A percentile compares a stretch with the other conserved stretches of the same genome.
These are phyloP conservation scores for Typhlichthys eigenmanni DNA, from an alignment of 2,797 vertebrate species.

Conservation along the genomic window DNA sequence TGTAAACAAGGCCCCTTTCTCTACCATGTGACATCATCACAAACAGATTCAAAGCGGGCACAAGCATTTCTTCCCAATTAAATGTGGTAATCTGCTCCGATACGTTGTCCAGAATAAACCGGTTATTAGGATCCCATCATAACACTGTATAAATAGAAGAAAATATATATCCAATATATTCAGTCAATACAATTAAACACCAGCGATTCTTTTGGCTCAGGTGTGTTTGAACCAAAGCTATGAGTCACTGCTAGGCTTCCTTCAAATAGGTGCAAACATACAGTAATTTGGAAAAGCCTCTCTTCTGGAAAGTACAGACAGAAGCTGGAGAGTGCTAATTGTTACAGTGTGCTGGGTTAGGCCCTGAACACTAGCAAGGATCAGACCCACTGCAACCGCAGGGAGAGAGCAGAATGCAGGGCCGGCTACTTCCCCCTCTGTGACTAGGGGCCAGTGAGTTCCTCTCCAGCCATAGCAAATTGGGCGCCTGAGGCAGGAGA, in stretches of 20 bases:
- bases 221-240: no score
- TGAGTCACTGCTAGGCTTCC: constrained; percentile 32
- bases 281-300: constrained; percentile 47
- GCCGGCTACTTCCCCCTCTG: constrained; percentile 53
- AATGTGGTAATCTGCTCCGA: constrained; percentile 20
- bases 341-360: constrained; percentile 56
- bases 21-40: constrained; percentile 62
- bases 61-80: constrained; percentile 49
- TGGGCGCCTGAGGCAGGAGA: constrained; percentile 66
- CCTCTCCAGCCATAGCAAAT: constrained; percentile 74
- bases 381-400: constrained; percentile 54
- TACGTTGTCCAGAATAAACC: constrained; percentile 7
- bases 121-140: no score
- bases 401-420: constrained; percentile 54
- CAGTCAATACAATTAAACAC: background rate
- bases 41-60: constrained; percentile 36
- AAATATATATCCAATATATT: background rate
- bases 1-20: constrained; percentile 71
- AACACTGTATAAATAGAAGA: background rate
- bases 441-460: constrained; percentile 63
- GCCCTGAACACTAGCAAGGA: constrained; percentile 59
- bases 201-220: background rate
- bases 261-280: constrained; percentile 51
- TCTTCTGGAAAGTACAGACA: constrained; percentile 45
- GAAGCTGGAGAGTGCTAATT: constrained; percentile 49